Evolutionary conservation across 1,140 invertebrate species (phyloP), one percentile per base, ranked within the genome.

Genomic region (Zaprionus africanus): DNA sequence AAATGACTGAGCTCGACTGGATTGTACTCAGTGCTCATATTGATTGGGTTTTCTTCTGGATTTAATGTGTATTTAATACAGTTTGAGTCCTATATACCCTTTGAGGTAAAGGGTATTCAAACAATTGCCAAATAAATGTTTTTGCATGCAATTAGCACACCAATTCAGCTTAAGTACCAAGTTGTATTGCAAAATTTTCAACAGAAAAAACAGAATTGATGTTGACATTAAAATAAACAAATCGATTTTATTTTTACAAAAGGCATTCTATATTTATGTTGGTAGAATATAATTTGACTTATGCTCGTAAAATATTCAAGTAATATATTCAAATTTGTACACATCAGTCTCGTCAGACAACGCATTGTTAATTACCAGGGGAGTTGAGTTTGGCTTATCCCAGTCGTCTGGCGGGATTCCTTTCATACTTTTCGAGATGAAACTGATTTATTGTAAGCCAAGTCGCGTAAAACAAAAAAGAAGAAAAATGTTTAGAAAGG

Each of bases 381-480:
- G 53, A 65, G 31, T 65, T 64, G 22, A 72, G 64, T 57, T 65
- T 72, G 59, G 43, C 41, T 70, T 58, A 69, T 46, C 12, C 22
- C 31, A 28, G 22, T 4, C 4, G 22, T 15, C 34, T 67, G 51
- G 5, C 36, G 53, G 24, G 24, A 67, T 73, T 67, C 46, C 26
- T 31, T 58, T 28, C 26, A 31, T 38, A 34, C 12, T 72, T 58
- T 49, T 19, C 6, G 26, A 67, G 58, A 62, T 17, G 56, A 56
- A 77, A 75, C 59, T 77, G 38, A 77, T 77, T 77, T 77, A 77
- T 73, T 58, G 63, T 64, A 38, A 2, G 58, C 63, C 76, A 76
- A 68, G 64, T 78, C 43, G 54, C 54, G 46, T 60, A 43, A 53
- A 65, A 49, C 22, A 61, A 51, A 46, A 46, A 65, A 76, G 43